Conservation (phyloP, 2,113 vertebrate species). For the Leucopternis melanops region DNA sequence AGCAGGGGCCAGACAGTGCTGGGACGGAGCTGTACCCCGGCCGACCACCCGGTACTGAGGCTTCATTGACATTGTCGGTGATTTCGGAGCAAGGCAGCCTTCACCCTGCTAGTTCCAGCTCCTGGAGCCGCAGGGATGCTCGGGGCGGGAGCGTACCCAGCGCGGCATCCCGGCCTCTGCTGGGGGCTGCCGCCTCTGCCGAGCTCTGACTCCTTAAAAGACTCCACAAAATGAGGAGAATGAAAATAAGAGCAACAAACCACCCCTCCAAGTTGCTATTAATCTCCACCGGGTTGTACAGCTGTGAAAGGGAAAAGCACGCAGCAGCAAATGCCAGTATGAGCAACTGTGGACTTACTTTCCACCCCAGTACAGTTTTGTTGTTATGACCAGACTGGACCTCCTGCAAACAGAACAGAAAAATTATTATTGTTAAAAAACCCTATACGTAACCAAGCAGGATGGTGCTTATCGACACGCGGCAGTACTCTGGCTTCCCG, state of each 20-base stretch:
- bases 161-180: not conserved
- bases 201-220: not conserved
- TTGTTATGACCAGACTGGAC: slow-evolving; percentile 96
- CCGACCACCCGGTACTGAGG: not conserved
- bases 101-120: not conserved
- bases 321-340: not conserved
- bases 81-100: not conserved
- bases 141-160: rapidly evolving
- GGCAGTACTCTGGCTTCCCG: rapidly evolving
- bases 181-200: not conserved
- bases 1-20: rapidly evolving
- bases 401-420: slow-evolving; percentile 74
- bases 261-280: rapidly evolving
- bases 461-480: not conserved
- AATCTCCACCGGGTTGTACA: rapidly evolving
- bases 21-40: not conserved
- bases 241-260: rapidly evolving
- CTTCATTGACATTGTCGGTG: not conserved
- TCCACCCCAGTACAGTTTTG: slow-evolving; percentile 99
- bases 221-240: not conserved
- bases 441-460: rapidly evolving
- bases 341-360: slow-evolving; percentile 80
- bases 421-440: not conserved
- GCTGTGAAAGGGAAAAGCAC: not conserved
- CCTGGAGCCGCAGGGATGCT: not conserved